Percentiles rank a stretch among this genome's conserved stretches.
Evolutionary conservation across 2,888 invertebrate genomes (phyloP).

Genomic region (Netelia melanura): DNA sequence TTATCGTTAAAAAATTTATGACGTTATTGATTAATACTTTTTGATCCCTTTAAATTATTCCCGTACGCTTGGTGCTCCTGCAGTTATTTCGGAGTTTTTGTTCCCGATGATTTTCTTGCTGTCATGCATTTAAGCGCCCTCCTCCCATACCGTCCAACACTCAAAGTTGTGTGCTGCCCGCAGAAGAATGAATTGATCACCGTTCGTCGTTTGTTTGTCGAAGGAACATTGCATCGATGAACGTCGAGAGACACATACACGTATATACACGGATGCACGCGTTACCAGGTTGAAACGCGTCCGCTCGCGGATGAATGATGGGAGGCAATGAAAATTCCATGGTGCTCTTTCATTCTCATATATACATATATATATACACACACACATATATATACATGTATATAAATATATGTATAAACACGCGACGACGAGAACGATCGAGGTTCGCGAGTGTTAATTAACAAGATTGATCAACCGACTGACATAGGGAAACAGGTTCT

Average conservation of each 20-base stretch:
- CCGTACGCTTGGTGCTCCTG: not conserved
- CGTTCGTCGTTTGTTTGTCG: conserved; percentile 48
- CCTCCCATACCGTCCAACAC: conserved; percentile 11
- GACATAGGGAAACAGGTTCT: conserved; percentile 78
- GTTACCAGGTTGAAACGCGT: conserved; percentile 38
- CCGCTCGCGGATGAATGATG: conserved; percentile 75
- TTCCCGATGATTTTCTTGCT: conserved; percentile 8
- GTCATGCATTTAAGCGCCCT: conserved; percentile 15
- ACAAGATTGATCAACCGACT: conserved; percentile 81
- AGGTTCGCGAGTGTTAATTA: conserved; percentile 80
- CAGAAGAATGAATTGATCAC: conserved; percentile 34
- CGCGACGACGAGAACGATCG: conserved; percentile 62
- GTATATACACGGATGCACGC: not conserved
- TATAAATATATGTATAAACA: not conserved
- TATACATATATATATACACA: conserved; percentile 5
- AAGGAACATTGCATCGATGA: conserved; percentile 41
- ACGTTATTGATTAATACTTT: not conserved
- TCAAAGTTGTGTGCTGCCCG: conserved; percentile 17
- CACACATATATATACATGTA: conserved; percentile 2
- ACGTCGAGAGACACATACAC: conserved; percentile 15
- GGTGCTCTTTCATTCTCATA: conserved; percentile 65
- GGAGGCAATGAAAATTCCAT: conserved; percentile 75
- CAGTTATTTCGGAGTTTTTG: not conserved
- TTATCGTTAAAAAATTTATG: not conserved
- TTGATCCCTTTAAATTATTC: not conserved